Conservation (phyloP, 2,888 invertebrate genomes). For the Calliopum simillimum region DNA sequence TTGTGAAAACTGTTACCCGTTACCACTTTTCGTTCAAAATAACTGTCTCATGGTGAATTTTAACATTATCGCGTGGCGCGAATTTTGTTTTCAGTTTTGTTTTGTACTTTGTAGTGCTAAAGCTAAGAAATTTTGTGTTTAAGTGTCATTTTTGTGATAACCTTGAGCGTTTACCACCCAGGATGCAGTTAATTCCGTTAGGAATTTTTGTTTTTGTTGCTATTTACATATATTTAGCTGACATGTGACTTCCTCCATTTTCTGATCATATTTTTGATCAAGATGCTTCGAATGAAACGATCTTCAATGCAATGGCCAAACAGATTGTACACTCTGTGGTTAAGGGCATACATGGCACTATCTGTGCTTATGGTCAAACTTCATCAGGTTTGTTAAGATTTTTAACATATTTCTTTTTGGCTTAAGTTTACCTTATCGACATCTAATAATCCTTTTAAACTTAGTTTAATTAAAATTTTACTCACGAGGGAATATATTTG, state of each 20-base stretch:
- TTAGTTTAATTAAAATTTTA: too few species aligned
- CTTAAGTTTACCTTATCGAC: too few species aligned
- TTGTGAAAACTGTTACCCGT: too few species aligned
- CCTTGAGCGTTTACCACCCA: not conserved
- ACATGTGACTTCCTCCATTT: slow-evolving; percentile 55
- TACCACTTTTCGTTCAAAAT: too few species aligned
- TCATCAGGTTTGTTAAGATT: slow-evolving; percentile 74
- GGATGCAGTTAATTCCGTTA: not conserved
- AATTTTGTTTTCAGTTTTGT: too few species aligned
- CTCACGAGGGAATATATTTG: too few species aligned
- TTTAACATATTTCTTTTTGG: not conserved
- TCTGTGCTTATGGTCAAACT: slow-evolving; percentile 93
- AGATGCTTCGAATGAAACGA: slow-evolving; percentile 71
- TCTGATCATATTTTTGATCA: slow-evolving; percentile 80
- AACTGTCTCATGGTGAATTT: too few species aligned
- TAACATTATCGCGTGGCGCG: too few species aligned
- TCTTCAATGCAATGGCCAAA: slow-evolving; percentile 77
- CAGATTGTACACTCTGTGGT: slow-evolving; percentile 79
- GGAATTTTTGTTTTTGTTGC: not conserved
- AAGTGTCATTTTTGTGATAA: slow-evolving; percentile 1
- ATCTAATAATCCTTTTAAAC: too few species aligned
- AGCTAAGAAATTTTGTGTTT: too few species aligned
- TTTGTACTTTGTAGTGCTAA: too few species aligned
- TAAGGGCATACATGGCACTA: slow-evolving; percentile 85
- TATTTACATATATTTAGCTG: not conserved